Evolutionary conservation across 2,888 invertebrate species (phyloP).

Genomic region (Agonopterix heracliana): DNA sequence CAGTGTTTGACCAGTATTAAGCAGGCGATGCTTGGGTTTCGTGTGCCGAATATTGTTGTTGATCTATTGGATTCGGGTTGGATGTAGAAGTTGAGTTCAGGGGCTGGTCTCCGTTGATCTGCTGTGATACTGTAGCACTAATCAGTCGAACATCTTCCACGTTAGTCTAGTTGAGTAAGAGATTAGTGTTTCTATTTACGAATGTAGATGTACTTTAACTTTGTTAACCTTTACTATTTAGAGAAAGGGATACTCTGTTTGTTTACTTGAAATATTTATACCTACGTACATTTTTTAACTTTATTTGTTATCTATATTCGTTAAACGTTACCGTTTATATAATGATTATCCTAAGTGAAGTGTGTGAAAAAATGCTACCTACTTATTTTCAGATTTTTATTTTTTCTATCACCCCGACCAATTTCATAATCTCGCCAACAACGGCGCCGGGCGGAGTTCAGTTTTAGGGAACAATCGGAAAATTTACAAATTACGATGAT

Average conservation of each 20-base stretch:
- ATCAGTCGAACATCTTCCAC: conserved; percentile 66
- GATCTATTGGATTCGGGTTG: conserved; percentile 22
- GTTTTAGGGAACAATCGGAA: conserved; percentile 57
- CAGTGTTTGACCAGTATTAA: no score
- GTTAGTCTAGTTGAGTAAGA: conserved; percentile 65
- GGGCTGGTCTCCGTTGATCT: conserved; percentile 57
- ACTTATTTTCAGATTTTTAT: conserved; percentile 76
- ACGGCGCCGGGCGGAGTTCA: conserved; percentile 44
- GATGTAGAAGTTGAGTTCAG: conserved; percentile 30
- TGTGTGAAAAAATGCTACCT: conserved; percentile 73
- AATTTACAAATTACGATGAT: conserved; percentile 48
- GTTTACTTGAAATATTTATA: conserved; percentile 62
- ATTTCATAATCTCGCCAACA: conserved; percentile 54
- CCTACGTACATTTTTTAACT: conserved; percentile 44
- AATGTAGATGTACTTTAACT: conserved; percentile 56
- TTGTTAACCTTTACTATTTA: conserved; percentile 70
- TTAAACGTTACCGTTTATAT: conserved; percentile 62
- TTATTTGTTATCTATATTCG: conserved; percentile 61
- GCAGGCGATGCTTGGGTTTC: no score
- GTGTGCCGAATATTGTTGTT: neutral
- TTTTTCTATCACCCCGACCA: conserved; percentile 70
- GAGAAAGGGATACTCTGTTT: conserved; percentile 58
- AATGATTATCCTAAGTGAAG: conserved; percentile 60
- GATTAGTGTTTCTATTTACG: conserved; percentile 67
- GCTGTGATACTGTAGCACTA: conserved; percentile 73